Evolutionary conservation across 2,113 vertebrate genomes (phyloP).

Genomic region (Hippocampus guttulatus): DNA sequence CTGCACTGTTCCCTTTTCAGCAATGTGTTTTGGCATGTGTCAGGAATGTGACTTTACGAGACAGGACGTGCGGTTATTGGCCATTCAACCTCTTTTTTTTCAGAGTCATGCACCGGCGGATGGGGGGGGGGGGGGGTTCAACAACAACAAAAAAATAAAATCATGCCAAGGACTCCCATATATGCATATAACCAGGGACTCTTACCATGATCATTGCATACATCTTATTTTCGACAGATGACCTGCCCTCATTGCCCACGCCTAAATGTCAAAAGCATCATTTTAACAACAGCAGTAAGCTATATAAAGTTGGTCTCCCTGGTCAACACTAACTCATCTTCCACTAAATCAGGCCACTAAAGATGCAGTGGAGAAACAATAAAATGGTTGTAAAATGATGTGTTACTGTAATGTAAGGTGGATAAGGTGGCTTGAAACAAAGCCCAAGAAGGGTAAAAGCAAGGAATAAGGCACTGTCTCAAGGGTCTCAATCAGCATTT

Average conservation of each 20-base stretch:
- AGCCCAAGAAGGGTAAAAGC: neutral
- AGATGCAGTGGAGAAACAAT: neutral
- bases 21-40: slow-evolving; percentile 5
- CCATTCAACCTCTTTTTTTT: slow-evolving; percentile 27
- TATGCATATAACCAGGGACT: neutral
- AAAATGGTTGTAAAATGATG: neutral
- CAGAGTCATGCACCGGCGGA: slow-evolving; percentile 3
- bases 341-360: neutral
- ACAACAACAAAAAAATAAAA: slow-evolving; percentile 1
- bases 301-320: neutral
- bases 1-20: slow-evolving; percentile 6
- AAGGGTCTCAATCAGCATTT: neutral
- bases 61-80: slow-evolving; percentile 19
- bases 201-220: neutral
- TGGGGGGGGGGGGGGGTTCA: too few species aligned
- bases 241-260: neutral
- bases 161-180: neutral
- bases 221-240: neutral
- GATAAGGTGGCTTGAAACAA: neutral
- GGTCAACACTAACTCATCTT: neutral
- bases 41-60: slow-evolving; percentile 18
- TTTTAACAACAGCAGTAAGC: neutral
- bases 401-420: neutral
- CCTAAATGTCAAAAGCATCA: neutral
- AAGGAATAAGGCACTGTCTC: neutral